These are phyloP conservation scores for Characodon lateralis DNA, from an alignment of 2,797 vertebrate species.

Conservation along the genomic window DNA sequence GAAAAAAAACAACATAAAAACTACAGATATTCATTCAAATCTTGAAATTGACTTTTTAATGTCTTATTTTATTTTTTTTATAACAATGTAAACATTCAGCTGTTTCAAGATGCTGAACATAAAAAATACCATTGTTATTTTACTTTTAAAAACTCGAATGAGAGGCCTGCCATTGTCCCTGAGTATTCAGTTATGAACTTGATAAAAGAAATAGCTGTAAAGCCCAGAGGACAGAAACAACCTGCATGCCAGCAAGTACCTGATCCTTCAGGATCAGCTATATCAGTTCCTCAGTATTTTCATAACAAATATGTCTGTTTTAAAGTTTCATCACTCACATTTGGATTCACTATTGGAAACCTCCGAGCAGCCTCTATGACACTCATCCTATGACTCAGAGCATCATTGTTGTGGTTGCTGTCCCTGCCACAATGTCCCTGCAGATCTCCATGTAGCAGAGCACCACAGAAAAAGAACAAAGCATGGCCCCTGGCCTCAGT, in stretches of 20 bases:
- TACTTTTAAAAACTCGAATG: slow-evolving; percentile 11
- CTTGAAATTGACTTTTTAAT: background rate
- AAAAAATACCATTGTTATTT: background rate
- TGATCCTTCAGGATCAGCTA: slow-evolving; percentile 27
- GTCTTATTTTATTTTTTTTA: background rate
- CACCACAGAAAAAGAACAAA: slow-evolving; percentile 60
- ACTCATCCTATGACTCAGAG: slow-evolving; percentile 42
- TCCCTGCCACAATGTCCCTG: slow-evolving; percentile 42
- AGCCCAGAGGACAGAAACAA: slow-evolving; percentile 10
- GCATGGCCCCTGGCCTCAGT: slow-evolving; percentile 54
- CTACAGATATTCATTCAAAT: too few relatives aligned
- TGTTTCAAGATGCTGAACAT: background rate
- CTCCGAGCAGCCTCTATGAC: slow-evolving; percentile 1
- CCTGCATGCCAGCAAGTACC: slow-evolving; percentile 33
- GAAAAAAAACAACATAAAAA: too few relatives aligned
- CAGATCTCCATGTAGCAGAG: slow-evolving; percentile 38
- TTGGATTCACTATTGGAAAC: slow-evolving; percentile 38
- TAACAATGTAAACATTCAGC: background rate
- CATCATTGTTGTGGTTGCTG: slow-evolving; percentile 48
- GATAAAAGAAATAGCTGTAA: slow-evolving; percentile 33
- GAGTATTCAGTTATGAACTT: slow-evolving; percentile 18
- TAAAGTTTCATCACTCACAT: slow-evolving; percentile 45
- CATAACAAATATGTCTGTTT: slow-evolving; percentile 25
- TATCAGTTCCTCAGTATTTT: slow-evolving; percentile 14
- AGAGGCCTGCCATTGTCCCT: slow-evolving; percentile 27